A percentile compares a stretch with the other conserved stretches of the same genome.
These are phyloP conservation scores for Acridotheres tristis DNA, from an alignment of 2,797 vertebrate genomes.

Conservation along the genomic window DNA sequence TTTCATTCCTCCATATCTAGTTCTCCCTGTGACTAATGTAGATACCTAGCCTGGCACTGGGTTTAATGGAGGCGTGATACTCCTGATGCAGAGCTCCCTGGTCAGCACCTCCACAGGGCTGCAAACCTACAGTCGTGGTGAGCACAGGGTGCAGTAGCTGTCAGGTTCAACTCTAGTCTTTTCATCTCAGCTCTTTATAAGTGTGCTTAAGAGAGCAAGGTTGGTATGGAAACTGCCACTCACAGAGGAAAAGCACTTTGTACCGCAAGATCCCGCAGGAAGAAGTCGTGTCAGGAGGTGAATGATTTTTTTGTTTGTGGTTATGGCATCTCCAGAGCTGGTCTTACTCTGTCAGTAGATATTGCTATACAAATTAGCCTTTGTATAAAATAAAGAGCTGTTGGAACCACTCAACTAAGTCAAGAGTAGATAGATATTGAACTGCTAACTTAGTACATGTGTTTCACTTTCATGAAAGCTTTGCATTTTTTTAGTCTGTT, in stretches of 20 bases:
- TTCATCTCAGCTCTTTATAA: not conserved
- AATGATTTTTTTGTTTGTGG: not conserved
- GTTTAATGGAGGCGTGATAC: not conserved
- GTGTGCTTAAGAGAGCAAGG: not conserved
- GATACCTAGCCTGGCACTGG: not conserved
- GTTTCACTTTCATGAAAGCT: not conserved
- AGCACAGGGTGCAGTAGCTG: not conserved
- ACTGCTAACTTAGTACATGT: not conserved
- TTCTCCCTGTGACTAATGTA: not conserved
- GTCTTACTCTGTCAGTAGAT: not conserved
- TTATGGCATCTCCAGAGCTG: not conserved
- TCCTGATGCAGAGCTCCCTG: not conserved
- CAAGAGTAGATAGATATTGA: not conserved
- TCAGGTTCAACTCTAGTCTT: not conserved
- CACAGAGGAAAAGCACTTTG: not conserved
- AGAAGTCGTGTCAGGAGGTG: not conserved
- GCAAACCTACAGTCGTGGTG: fast-evolving
- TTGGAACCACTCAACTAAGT: not conserved
- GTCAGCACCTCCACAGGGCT: not conserved
- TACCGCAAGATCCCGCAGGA: not conserved
- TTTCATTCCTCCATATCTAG: not conserved
- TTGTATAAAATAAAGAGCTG: not conserved
- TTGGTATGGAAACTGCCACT: constrained; percentile 17
- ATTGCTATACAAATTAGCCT: not conserved
- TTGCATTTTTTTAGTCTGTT: not conserved